Evolutionary conservation across 2,888 invertebrate species (phyloP).

Genomic region (Daptonema setosum): DNA sequence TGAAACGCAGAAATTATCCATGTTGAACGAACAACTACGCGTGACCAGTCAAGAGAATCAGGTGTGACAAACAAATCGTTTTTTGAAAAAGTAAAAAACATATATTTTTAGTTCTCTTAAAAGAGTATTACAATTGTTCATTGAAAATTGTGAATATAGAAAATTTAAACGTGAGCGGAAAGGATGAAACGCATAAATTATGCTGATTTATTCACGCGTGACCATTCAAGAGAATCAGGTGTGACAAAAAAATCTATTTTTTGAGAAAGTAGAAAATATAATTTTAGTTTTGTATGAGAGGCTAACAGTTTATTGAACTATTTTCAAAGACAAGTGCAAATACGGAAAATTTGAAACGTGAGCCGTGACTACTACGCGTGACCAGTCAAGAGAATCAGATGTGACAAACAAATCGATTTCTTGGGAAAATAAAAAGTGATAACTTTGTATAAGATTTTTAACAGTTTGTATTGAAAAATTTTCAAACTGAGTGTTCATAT

Average conservation of each 20-base stretch:
- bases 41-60: slow-evolving; percentile 7
- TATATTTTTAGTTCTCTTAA: neutral
- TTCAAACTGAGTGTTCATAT: too few relatives aligned
- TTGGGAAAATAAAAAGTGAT: neutral
- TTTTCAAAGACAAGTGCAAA: too few relatives aligned
- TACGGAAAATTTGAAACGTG: too few relatives aligned
- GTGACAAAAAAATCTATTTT: neutral
- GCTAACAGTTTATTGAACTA: neutral
- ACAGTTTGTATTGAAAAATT: too few relatives aligned
- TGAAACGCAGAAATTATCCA: slow-evolving; percentile 88
- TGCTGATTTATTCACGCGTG: slow-evolving; percentile 43
- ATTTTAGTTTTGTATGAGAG: neutral
- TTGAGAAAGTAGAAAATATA: neutral
- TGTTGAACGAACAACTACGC: slow-evolving; percentile 36
- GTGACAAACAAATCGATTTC: neutral
- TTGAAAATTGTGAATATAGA: too few relatives aligned
- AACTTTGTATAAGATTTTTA: neutral
- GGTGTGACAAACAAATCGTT: slow-evolving; percentile 1
- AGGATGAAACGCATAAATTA: slow-evolving; percentile 95
- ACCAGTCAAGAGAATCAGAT: slow-evolving; percentile 8
- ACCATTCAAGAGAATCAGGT: slow-evolving; percentile 8
- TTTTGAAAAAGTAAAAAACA: neutral
- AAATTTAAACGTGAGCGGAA: slow-evolving; percentile 94
- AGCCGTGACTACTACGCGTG: slow-evolving; percentile 6
- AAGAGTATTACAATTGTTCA: too few relatives aligned